These are phyloP conservation scores for Corythoichthys intestinalis DNA, from an alignment of 2,113 vertebrate genomes.

Conservation along the genomic window DNA sequence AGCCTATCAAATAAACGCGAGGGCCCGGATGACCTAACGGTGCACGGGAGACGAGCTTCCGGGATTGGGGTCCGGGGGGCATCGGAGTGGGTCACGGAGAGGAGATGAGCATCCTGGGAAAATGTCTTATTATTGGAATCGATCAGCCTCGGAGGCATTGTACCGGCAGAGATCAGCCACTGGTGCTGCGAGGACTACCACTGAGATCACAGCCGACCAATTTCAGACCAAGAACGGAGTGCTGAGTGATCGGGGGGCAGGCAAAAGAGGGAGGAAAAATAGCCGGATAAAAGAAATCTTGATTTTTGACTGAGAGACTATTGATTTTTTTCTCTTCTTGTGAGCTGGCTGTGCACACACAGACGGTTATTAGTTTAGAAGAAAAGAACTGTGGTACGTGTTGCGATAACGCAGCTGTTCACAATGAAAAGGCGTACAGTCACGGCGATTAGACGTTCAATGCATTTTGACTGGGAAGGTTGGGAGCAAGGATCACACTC, in stretches of 20 bases:
- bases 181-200: conserved; percentile 54
- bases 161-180: conserved; percentile 42
- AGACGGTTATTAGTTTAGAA: conserved; percentile 76
- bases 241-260: conserved; percentile 24
- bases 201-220: conserved; percentile 52
- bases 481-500: no score
- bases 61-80: conserved; percentile 12
- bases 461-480: no score
- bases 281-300: conserved; percentile 76
- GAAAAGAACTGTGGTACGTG: conserved; percentile 45
- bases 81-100: conserved; percentile 24
- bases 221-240: conserved; percentile 35
- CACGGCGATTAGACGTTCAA: no score
- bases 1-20: conserved; percentile 4
- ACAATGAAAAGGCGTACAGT: background rate
- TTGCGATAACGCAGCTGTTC: conserved; percentile 7
- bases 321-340: conserved; percentile 71
- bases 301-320: conserved; percentile 76
- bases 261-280: conserved; percentile 29
- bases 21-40: conserved; percentile 23
- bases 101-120: conserved; percentile 52
- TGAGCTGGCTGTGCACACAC: conserved; percentile 66
- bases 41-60: conserved; percentile 14
- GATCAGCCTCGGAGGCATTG: conserved; percentile 45
- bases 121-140: conserved; percentile 65